Percentiles rank a stretch among this genome's conserved stretches.
Conservation (phyloP, 2,113 vertebrate species). For the Platysteira castanea region DNA sequence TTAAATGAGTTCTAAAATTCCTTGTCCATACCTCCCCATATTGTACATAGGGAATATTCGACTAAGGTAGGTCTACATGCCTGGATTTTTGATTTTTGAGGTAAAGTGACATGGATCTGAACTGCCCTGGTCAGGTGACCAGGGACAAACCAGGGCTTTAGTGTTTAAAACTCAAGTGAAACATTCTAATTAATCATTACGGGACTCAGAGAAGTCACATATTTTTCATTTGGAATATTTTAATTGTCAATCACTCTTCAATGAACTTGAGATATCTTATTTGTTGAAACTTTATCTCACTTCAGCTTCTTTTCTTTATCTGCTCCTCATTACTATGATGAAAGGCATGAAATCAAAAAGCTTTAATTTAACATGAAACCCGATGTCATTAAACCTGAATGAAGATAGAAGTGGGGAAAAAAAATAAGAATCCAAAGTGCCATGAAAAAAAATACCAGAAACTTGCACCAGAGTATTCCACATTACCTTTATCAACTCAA, state of each 20-base stretch:
- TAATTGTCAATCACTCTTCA: background rate
- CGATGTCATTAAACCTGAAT: background rate
- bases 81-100: background rate
- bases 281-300: background rate
- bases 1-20: background rate
- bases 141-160: background rate
- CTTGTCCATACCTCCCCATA: background rate
- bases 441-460: background rate
- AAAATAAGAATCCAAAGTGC: background rate
- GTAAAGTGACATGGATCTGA: background rate
- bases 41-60: background rate
- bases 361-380: background rate
- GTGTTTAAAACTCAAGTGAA: background rate
- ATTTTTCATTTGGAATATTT: background rate
- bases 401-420: accelerated
- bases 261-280: background rate
- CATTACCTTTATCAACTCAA: background rate
- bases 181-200: background rate
- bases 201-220: background rate
- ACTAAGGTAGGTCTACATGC: too few relatives aligned
- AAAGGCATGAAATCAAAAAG: background rate
- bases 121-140: background rate
- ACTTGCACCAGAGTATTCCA: background rate
- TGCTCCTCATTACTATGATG: background rate
- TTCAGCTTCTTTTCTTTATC: background rate